phyloP scores from a whole-genome alignment of 2,888 invertebrate species.

The Acleris sparsana region DNA sequence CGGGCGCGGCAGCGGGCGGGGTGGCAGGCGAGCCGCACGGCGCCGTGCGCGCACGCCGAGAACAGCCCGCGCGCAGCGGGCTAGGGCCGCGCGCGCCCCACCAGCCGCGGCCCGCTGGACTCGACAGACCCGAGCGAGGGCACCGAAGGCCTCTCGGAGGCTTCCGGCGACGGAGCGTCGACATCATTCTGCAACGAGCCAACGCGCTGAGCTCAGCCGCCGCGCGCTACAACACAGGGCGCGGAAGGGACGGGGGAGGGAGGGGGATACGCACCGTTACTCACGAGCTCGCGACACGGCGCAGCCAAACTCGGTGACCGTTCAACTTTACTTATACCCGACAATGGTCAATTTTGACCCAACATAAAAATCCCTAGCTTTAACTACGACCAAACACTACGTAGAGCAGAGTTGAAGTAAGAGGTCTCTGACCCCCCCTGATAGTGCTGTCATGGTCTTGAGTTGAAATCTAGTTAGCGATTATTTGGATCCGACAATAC shows the following conservation, averaged over 20 bases:
- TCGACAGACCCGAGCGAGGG: constrained; percentile 55
- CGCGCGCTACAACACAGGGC: constrained; percentile 69
- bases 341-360: neutral
- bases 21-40: constrained; percentile 16
- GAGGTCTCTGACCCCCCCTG: too few relatives aligned
- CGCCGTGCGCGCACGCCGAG: constrained; percentile 37
- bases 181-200: constrained; percentile 82
- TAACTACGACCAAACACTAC: too few relatives aligned
- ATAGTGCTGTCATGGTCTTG: too few relatives aligned
- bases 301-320: constrained; percentile 52
- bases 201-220: constrained; percentile 76
- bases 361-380: too few relatives aligned
- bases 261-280: constrained; percentile 66
- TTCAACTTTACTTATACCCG: constrained; percentile 20
- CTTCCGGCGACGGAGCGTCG: constrained; percentile 77
- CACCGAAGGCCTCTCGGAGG: constrained; percentile 64
- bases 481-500: too few relatives aligned
- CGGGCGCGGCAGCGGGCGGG: too few relatives aligned
- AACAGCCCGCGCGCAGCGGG: constrained; percentile 30
- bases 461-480: too few relatives aligned
- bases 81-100: constrained; percentile 34
- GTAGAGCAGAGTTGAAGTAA: too few relatives aligned
- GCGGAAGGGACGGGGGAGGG: constrained; percentile 39
- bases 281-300: constrained; percentile 60
- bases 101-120: constrained; percentile 23